phyloP scores from a whole-genome alignment of 2,797 vertebrate genomes.

The Brachymystax lenok region DNA sequence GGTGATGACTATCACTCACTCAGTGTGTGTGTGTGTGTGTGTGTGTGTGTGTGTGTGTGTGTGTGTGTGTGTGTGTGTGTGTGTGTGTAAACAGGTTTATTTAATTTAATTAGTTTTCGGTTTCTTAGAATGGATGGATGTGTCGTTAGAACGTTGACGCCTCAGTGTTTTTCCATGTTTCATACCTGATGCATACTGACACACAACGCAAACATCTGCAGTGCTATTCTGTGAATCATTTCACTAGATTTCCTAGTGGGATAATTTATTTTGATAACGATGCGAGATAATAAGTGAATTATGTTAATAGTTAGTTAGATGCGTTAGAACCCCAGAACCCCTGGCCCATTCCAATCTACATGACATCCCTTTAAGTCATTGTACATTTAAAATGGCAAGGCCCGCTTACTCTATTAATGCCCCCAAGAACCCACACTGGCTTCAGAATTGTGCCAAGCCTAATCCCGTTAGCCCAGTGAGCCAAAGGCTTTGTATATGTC shows the following conservation, averaged over 20 bases:
- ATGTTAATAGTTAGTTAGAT: neutral
- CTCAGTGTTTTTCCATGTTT: slow-evolving; percentile 42
- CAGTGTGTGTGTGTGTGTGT: slow-evolving; percentile 31
- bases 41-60: slow-evolving; percentile 46
- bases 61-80: slow-evolving; percentile 59
- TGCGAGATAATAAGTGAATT: slow-evolving; percentile 32
- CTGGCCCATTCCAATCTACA: slow-evolving; percentile 2
- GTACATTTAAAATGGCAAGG: slow-evolving; percentile 22
- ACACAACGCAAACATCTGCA: slow-evolving; percentile 41
- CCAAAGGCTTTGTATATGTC: slow-evolving; percentile 11
- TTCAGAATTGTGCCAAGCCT: slow-evolving; percentile 43
- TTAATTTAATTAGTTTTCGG: slow-evolving; percentile 33
- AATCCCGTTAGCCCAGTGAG: slow-evolving; percentile 52
- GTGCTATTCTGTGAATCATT: slow-evolving; percentile 28
- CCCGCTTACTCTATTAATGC: slow-evolving; percentile 18
- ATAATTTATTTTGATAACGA: slow-evolving; percentile 20
- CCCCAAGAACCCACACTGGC: slow-evolving; percentile 30
- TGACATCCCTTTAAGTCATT: slow-evolving; percentile 24
- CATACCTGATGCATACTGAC: slow-evolving; percentile 45
- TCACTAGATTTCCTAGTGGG: too few species aligned
- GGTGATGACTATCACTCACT: slow-evolving; percentile 51
- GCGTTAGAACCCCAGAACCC: neutral
- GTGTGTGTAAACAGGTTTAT: slow-evolving; percentile 69
- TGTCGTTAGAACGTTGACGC: slow-evolving; percentile 49
- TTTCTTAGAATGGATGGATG: slow-evolving; percentile 44